Conservation (phyloP, 2,888 invertebrate genomes). For the Leptopilina syphax region DNA sequence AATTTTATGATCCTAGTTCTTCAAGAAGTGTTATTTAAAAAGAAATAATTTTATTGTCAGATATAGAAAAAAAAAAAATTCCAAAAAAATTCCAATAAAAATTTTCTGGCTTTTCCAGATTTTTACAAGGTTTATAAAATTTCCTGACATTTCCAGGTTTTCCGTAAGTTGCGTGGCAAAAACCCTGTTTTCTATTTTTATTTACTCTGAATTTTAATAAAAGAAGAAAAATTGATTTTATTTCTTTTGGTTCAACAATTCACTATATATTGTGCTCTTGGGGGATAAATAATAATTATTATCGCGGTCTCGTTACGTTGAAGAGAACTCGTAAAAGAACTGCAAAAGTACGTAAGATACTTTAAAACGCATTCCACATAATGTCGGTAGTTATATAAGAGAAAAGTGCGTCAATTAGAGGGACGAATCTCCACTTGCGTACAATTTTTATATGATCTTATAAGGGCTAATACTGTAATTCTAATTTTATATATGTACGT, state of each 20-base stretch:
- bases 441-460: constrained; percentile 53
- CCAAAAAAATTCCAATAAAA: no score
- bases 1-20: no score
- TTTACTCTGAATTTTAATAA: no score
- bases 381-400: constrained; percentile 58
- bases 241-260: neutral
- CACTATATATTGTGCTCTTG: neutral
- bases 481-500: constrained; percentile 5
- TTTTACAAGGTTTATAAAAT: no score
- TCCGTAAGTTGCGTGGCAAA: no score
- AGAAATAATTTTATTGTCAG: no score
- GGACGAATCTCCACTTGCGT: constrained; percentile 59
- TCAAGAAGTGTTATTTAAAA: no score
- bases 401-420: constrained; percentile 61
- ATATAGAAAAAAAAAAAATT: no score
- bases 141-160: no score
- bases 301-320: constrained; percentile 52
- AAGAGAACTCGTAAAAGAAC: constrained; percentile 50
- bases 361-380: constrained; percentile 58
- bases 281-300: constrained; percentile 21
- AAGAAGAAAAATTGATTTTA: constrained; percentile 2
- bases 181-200: no score
- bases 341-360: constrained; percentile 52
- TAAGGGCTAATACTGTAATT: constrained; percentile 25
- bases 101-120: no score